Evolutionary conservation across 2,797 vertebrate species (phyloP), one percentile per base, ranked within the genome.

Genomic region (Chrosomus eos): DNA sequence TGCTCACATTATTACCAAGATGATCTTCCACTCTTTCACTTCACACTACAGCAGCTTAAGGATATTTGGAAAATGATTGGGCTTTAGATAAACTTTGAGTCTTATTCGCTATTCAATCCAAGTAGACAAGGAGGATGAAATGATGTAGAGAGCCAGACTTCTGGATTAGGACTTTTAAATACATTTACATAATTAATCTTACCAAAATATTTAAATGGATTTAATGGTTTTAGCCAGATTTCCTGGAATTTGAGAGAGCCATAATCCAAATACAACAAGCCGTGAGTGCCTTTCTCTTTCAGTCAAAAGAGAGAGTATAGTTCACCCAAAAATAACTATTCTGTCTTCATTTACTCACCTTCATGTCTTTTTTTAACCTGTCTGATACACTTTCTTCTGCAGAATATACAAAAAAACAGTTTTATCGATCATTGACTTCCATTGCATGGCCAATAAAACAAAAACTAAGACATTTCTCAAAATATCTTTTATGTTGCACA

Each of bases 241-340:
- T 67, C 28, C n/a, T 16, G 7, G 51, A 76, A 76, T 38, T 33
- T 76, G 13, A 58, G 7, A 51, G 11, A 33, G 26, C 62, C 40
- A 51, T n/a, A 48, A 33, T 80, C 77, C 60, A 80, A 67, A 80
- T 18, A 77, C 55, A 77, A 43, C 55, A 40, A 77, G 36, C 75
- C 26, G 3, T 26, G 23, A 19, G 23, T 38, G 6, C 23, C 8
- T 60, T 62, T 43, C 33, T 38, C 16, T 28, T 62, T 40, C 23
- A 19, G n/a, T 60, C 74, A 60, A 60, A 40, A 58, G 51, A 11
- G 18, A 51, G 70, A 48, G 6, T 6, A 26, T 23, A 71, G 40
- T 48, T 28, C 7, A 10, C 14, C 7, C 10, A 1, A n/a, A n/a
- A n/a, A n/a, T n/a, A n/a, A n/a, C n/a, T n/a, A n/a, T n/a, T n/a